phyloP scores from a whole-genome alignment of 37 sponge, comb jelly and placozoan species.

The Hormiphora californensis region DNA sequence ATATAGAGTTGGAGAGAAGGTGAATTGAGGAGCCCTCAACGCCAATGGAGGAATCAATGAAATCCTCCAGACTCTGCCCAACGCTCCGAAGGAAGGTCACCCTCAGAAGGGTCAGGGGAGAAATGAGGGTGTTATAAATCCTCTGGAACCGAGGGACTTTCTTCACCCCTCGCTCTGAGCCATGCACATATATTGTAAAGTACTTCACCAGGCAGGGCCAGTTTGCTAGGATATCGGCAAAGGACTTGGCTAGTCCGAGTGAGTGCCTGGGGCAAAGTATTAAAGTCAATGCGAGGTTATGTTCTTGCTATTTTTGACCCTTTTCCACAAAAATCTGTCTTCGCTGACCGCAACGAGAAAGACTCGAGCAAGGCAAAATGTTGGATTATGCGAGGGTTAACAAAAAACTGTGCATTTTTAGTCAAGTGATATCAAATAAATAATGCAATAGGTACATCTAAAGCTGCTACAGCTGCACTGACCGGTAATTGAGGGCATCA shows the following conservation, averaged over 20 bases:
- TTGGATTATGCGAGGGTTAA: too few relatives aligned
- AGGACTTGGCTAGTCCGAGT: neutral
- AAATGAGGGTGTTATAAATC: neutral
- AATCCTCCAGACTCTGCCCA: neutral
- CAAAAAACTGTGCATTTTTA: too few relatives aligned
- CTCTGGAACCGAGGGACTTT: neutral
- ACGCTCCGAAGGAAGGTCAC: slow-evolving; percentile 16
- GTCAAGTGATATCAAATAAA: too few relatives aligned
- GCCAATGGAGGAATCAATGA: neutral
- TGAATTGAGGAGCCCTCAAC: slow-evolving; percentile 12
- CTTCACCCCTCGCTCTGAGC: neutral
- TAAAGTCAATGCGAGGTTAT: too few relatives aligned
- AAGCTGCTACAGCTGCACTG: too few relatives aligned
- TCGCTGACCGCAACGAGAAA: too few relatives aligned
- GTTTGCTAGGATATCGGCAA: neutral
- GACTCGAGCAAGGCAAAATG: too few relatives aligned
- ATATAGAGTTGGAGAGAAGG: neutral
- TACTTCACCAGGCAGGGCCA: slow-evolving; percentile 45
- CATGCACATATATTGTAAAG: neutral
- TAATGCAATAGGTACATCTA: too few relatives aligned
- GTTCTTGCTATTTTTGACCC: too few relatives aligned
- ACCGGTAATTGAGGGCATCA: neutral
- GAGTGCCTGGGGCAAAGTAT: slow-evolving; percentile 38
- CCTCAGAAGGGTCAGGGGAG: slow-evolving; percentile 1
- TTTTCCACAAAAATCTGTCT: too few relatives aligned